Conservation (phyloP, 2,797 vertebrate species). For the Philypnodon macrostomus region DNA sequence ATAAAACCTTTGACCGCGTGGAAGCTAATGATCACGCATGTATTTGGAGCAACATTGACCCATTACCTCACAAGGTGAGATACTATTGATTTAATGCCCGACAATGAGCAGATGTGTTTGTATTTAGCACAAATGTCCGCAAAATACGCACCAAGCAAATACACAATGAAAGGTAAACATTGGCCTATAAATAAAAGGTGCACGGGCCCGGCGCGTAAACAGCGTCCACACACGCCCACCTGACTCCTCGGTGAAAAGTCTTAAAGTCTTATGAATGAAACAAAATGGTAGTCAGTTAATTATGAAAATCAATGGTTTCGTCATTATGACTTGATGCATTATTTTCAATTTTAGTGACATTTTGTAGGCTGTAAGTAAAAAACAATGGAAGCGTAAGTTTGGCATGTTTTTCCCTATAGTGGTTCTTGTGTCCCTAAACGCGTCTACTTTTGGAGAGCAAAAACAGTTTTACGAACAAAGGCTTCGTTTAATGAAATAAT, state of each 20-base stretch:
- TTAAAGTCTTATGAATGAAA: constrained; percentile 61
- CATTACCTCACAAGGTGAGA: constrained; percentile 44
- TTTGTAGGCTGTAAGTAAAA: too few relatives aligned
- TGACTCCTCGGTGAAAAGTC: constrained; percentile 25
- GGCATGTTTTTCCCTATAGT: too few relatives aligned
- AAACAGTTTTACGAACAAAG: constrained; percentile 18
- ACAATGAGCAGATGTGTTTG: constrained; percentile 10
- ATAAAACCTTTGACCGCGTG: constrained; percentile 2
- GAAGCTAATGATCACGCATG: constrained; percentile 17
- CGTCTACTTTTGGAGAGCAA: constrained; percentile 1
- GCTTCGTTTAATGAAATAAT: constrained; percentile 2
- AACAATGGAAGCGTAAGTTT: background rate
- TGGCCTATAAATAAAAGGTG: constrained; percentile 39
- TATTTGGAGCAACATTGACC: constrained; percentile 34
- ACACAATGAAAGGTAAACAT: constrained; percentile 18
- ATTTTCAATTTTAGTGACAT: too few relatives aligned
- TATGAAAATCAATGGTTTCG: too few relatives aligned
- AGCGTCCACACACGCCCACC: constrained; percentile 51
- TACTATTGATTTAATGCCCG: constrained; percentile 42
- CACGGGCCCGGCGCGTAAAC: constrained; percentile 42
- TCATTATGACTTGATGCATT: too few relatives aligned
- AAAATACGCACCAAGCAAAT: constrained; percentile 10
- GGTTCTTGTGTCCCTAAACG: constrained; percentile 19
- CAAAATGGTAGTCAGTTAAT: too few relatives aligned
- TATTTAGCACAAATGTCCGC: constrained; percentile 33